Evolutionary conservation across 1,140 invertebrate species (phyloP).

Genomic region (Drosophila hydei): DNA sequence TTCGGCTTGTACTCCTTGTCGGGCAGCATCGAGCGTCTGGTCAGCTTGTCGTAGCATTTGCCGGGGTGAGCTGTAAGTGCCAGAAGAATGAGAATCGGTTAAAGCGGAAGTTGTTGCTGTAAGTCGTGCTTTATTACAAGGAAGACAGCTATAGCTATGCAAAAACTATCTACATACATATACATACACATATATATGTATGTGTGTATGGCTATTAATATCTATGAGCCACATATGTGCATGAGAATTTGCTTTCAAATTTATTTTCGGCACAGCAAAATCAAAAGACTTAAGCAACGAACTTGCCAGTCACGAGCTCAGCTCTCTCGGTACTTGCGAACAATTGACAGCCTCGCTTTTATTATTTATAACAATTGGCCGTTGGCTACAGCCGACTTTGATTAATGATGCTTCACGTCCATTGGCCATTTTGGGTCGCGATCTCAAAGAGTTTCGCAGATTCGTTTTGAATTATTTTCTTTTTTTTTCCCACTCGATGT

Average conservation of each 20-base stretch:
- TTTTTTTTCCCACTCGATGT: slow-evolving; percentile 12
- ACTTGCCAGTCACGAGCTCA: slow-evolving; percentile 69
- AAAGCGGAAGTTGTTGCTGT: slow-evolving; percentile 75
- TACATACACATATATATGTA: slow-evolving; percentile 1
- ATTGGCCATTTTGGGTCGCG: not conserved
- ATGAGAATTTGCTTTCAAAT: slow-evolving; percentile 24
- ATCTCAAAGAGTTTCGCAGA: slow-evolving; percentile 43
- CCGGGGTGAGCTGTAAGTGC: slow-evolving; percentile 70
- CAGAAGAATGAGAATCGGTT: slow-evolving; percentile 34
- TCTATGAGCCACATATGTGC: not conserved
- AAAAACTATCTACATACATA: slow-evolving; percentile 19
- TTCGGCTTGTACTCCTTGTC: slow-evolving; percentile 83
- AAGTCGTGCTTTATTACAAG: slow-evolving; percentile 43
- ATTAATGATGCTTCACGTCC: slow-evolving; percentile 62
- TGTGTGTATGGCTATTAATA: slow-evolving; percentile 12
- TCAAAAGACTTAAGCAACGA: slow-evolving; percentile 49
- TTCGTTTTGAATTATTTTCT: slow-evolving; percentile 41
- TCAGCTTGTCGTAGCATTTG: slow-evolving; percentile 82
- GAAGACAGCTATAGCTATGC: slow-evolving; percentile 28
- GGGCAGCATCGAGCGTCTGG: slow-evolving; percentile 75
- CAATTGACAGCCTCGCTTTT: slow-evolving; percentile 30
- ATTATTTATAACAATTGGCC: slow-evolving; percentile 54
- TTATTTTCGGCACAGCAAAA: slow-evolving; percentile 18
- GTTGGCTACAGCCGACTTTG: slow-evolving; percentile 48
- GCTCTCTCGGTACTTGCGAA: slow-evolving; percentile 18